Conservation (phyloP, 1,140 invertebrate species). For the Aphelenchoides besseyi region DNA sequence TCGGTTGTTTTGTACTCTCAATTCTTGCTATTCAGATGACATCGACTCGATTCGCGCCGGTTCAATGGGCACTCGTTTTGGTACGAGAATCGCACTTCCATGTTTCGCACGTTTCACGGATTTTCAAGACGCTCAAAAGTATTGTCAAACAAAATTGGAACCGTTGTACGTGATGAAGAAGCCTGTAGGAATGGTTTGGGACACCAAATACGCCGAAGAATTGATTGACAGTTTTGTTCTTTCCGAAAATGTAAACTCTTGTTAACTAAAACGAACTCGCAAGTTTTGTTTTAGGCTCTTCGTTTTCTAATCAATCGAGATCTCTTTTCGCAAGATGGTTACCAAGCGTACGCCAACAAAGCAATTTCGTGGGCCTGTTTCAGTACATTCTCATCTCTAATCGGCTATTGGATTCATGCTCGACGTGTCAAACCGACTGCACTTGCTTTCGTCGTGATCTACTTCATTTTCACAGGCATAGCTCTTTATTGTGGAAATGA, state of each 20-base stretch:
- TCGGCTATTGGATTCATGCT: conserved; percentile 1
- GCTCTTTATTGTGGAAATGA: neutral
- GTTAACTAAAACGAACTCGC: neutral
- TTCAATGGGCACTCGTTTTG: conserved; percentile 8
- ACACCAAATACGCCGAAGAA: conserved; percentile 10
- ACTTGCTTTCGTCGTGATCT: neutral
- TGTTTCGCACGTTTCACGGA: neutral
- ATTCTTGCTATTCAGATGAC: conserved; percentile 4
- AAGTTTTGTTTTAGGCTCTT: conserved; percentile 4
- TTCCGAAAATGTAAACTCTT: conserved; percentile 17
- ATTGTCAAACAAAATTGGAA: conserved; percentile 6
- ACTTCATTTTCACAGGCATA: conserved; percentile 12
- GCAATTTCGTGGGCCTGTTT: conserved; percentile 20
- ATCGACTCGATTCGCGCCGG: conserved; percentile 11
- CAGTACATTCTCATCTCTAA: conserved; percentile 14
- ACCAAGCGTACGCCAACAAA: conserved; percentile 18
- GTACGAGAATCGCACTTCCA: conserved; percentile 17
- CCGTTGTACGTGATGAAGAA: conserved; percentile 9
- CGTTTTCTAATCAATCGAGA: conserved; percentile 15
- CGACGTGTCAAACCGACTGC: neutral
- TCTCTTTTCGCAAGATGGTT: conserved; percentile 9
- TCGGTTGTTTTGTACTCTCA: neutral
- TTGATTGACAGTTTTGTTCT: conserved; percentile 19
- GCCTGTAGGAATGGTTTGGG: conserved; percentile 11
- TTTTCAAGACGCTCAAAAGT: conserved; percentile 7